phyloP scores from a whole-genome alignment of 2,113 vertebrate genomes.

The Falcunculus frontatus region DNA sequence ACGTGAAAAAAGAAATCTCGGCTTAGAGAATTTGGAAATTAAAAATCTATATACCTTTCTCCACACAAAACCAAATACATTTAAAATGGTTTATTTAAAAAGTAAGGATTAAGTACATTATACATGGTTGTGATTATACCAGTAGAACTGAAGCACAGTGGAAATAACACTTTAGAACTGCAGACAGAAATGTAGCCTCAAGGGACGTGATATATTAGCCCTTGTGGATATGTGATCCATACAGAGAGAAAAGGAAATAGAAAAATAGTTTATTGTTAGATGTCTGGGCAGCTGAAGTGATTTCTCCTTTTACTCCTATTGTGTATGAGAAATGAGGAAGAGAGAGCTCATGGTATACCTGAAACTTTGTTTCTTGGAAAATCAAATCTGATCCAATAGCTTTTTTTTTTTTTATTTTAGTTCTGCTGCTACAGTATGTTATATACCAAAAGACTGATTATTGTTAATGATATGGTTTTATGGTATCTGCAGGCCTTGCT shows the following conservation, averaged over 20 bases:
- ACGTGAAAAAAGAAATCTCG: not conserved
- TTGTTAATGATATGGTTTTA: not conserved
- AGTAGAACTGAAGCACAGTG: slow-evolving; percentile 63
- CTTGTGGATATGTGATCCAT: slow-evolving; percentile 64
- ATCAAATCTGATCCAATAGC: not conserved
- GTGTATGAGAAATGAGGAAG: not conserved
- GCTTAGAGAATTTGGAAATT: not conserved
- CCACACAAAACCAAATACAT: slow-evolving; percentile 52
- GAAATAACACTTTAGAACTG: slow-evolving; percentile 57
- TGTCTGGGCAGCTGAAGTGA: not conserved
- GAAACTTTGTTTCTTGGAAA: not conserved
- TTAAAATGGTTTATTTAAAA: slow-evolving; percentile 78
- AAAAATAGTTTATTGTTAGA: slow-evolving; percentile 29
- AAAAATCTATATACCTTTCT: not conserved
- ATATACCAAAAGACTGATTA: not conserved
- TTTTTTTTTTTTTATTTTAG: not conserved
- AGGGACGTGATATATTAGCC: slow-evolving; percentile 63
- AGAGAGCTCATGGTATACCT: not conserved
- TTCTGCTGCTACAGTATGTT: not conserved
- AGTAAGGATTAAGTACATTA: slow-evolving; percentile 68
- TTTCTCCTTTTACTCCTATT: slow-evolving; percentile 2
- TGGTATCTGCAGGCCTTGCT: not conserved
- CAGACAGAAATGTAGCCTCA: slow-evolving; percentile 50
- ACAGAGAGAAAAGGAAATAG: slow-evolving; percentile 50
- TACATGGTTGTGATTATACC: slow-evolving; percentile 66